Evolutionary conservation across 1,140 invertebrate genomes (phyloP), one percentile per base, ranked within the genome.

Genomic region (Drosophila pseudoananassae): DNA sequence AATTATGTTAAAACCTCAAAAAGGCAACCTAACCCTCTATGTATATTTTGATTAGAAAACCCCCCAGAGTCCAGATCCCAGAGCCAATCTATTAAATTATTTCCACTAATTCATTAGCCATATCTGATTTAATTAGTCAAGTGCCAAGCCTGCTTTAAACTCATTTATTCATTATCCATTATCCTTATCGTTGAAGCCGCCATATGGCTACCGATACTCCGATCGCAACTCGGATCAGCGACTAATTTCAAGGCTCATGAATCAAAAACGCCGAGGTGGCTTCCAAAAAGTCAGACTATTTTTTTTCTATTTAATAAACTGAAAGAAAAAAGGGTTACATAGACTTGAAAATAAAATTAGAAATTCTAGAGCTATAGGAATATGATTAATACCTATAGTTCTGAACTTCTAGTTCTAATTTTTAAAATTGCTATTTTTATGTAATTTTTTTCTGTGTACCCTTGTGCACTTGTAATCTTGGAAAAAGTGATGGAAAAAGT

Each of bases 401-500:
- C 20, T 20, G 2, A 27, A 27, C 25, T 27, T 7, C 4, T 27
- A 7, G 25, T 7, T 27, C 25, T 27, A 27, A 27, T 36, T 36
- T 9, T 36, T 10, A 1, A 10, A 0, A 36, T 36, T n/a, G 2
- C 4, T 4, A 12, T 36, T 36, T 36, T n/a, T 36, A n/a, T 14
- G 4, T 40, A 5, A 14, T 40, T 14, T 45, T 45, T 45, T 9
- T 17, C 4, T 15, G 8, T 10, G 25, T 49, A 20, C 12, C n/a
- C 17, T 4, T 40, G 61, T 53, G 60, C 64, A 66, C 64, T 68
- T 68, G 64, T 45, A 20, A 53, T 33, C 52, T 65, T 31, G 63
- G 50, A 20, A 17, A 59, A 60, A 78, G 69, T 78, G 69, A 57
- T 47, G 53, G 23, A 53, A 63, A 36, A 64, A 78, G 75, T 78